phyloP scores from a whole-genome alignment of 2,113 vertebrate genomes.

The Parus major region DNA sequence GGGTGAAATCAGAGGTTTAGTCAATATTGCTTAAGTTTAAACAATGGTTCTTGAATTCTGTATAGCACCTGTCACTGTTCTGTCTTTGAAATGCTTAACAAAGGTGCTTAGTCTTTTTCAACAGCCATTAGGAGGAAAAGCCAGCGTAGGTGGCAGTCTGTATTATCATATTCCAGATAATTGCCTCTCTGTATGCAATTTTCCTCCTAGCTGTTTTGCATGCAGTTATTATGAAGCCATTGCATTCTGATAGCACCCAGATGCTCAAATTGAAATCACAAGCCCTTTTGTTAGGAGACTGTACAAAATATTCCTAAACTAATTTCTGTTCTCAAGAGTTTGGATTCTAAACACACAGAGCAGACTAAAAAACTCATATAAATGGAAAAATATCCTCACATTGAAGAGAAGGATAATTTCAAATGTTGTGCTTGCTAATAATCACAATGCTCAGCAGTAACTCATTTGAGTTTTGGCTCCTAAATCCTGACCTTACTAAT shows the following conservation, averaged over 20 bases:
- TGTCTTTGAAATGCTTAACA: neutral
- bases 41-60: slow-evolving; percentile 4
- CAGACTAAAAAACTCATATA: neutral
- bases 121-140: neutral
- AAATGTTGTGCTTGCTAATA: neutral
- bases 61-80: neutral
- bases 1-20: slow-evolving; percentile 21
- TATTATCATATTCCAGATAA: slow-evolving; percentile 11
- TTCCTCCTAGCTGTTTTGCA: neutral
- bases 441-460: neutral
- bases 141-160: neutral
- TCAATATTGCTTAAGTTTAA: slow-evolving; percentile 37
- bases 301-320: neutral
- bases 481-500: neutral
- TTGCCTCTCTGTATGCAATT: neutral
- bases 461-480: neutral
- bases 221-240: neutral
- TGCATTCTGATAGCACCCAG: neutral
- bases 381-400: neutral
- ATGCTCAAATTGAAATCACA: slow-evolving; percentile 4
- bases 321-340: neutral
- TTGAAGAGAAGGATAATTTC: neutral
- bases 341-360: neutral
- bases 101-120: slow-evolving; percentile 5
- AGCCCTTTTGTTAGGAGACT: neutral